A percentile compares a stretch with the other conserved stretches of the same genome.
Evolutionary conservation across 2,888 invertebrate species (phyloP).

Genomic region (Coleophora deauratella): DNA sequence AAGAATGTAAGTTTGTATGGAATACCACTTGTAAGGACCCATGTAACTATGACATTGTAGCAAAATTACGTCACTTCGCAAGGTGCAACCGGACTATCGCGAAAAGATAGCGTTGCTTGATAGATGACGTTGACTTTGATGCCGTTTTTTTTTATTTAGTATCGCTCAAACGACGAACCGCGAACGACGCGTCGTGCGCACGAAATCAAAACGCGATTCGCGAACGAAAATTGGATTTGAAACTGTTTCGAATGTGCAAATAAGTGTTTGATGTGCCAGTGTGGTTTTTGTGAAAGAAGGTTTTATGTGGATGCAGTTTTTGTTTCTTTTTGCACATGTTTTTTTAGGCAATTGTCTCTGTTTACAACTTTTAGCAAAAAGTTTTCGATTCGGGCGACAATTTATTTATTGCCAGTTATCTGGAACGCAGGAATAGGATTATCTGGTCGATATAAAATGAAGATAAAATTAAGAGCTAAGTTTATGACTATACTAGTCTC

Average conservation of each 20-base stretch:
- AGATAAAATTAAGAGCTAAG: slow-evolving; percentile 13
- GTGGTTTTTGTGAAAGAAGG: slow-evolving; percentile 29
- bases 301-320: slow-evolving; percentile 17
- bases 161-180: slow-evolving; percentile 50
- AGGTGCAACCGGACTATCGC: slow-evolving; percentile 4
- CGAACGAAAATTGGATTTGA: slow-evolving; percentile 36
- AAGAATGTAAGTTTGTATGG: too few relatives aligned
- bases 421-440: slow-evolving; percentile 20
- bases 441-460: slow-evolving; percentile 25
- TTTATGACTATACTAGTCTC: not conserved
- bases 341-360: too few relatives aligned
- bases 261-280: slow-evolving; percentile 41
- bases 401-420: slow-evolving; percentile 18
- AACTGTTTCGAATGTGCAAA: slow-evolving; percentile 34
- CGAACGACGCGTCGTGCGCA: slow-evolving; percentile 44
- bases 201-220: slow-evolving; percentile 11
- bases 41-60: too few relatives aligned
- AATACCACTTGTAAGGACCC: too few relatives aligned
- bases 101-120: slow-evolving; percentile 28
- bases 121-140: too few relatives aligned
- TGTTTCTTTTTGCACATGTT: not conserved
- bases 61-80: slow-evolving; percentile 8
- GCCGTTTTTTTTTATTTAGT: slow-evolving; percentile 44
- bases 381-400: slow-evolving; percentile 4
- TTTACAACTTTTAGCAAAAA: too few relatives aligned